These are phyloP conservation scores for Athetis lepigone DNA, from an alignment of 2,888 invertebrate species.

Conservation along the genomic window DNA sequence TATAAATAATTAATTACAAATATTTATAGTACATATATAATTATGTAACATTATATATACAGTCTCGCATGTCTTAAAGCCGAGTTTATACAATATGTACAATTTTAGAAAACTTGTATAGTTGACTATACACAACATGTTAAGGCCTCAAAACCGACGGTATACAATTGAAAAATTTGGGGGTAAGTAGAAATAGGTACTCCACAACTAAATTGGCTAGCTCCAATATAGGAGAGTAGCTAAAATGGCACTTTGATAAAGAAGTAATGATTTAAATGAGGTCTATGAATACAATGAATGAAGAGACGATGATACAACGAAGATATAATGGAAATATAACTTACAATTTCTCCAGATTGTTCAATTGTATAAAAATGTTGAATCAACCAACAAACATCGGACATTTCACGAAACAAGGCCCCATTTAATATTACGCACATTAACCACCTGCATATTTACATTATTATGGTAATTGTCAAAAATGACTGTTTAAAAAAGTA, in stretches of 20 bases:
- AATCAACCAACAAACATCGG: conserved; percentile 25
- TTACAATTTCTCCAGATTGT: conserved; percentile 29
- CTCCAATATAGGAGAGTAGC: conserved; percentile 79
- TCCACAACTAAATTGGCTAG: conserved; percentile 79
- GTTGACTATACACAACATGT: conserved; percentile 67
- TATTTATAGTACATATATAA: conserved; percentile 80
- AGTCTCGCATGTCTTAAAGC: conserved; percentile 88
- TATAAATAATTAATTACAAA: conserved; percentile 87
- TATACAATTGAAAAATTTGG: conserved; percentile 50
- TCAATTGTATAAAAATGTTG: conserved; percentile 20
- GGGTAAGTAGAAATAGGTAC: conserved; percentile 61
- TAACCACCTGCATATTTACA: conserved; percentile 67
- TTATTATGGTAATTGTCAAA: conserved; percentile 61
- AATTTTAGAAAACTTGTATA: conserved; percentile 74
- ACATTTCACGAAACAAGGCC: conserved; percentile 63
- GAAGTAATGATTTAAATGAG: conserved; percentile 40
- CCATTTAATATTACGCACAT: conserved; percentile 59
- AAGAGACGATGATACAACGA: conserved; percentile 22
- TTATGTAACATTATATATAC: conserved; percentile 83
- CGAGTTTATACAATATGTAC: conserved; percentile 81
- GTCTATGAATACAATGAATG: conserved; percentile 25
- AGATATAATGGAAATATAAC: conserved; percentile 11
- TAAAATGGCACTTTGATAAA: conserved; percentile 52
- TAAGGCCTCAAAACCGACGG: conserved; percentile 64
- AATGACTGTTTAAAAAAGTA: conserved; percentile 61